Evolutionary conservation across 2,888 invertebrate species (phyloP), one percentile per base, ranked within the genome.

Genomic region (Sepioteuthis lessoniana): DNA sequence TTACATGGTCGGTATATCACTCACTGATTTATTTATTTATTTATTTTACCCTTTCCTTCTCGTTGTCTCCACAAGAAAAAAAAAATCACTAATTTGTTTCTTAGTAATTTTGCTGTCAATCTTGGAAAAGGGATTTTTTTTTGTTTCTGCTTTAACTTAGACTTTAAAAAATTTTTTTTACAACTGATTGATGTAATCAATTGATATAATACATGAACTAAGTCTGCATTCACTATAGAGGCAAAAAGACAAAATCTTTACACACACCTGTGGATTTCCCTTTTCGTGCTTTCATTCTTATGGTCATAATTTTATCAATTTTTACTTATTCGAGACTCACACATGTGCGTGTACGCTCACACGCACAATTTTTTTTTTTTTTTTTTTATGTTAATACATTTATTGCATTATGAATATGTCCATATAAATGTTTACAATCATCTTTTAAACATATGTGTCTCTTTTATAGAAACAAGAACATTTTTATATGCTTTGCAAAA

Each of bases 1-100:
- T 76, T 96, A 96, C 94, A 96, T 96, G 96, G 96, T 96, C 95
- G 50, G 96, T 96, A 94, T 94, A 35, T 50, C 5, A 50, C 19
- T 60, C 31, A 60, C 60, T 60, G 25, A 60, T 35, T 76, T 0
- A 13, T 46, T 91, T 19, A 13, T 35, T 21, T 76, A 10, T 76
- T 31, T n/a, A 7, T 76, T 31, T 76, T 31, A 31, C 60, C 8
- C 76, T 76, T n/a, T 76, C n/a, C 19, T 16, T 16, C n/a, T 76
- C 10, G 31, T n/a, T n/a, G 0, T 10, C n/a, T 13, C 76, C 4
- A 55, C 25, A 25, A 55, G 16, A 47, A 47, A 19, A 47, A 47
- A 47, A 16, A 42, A 42, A 42, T 42, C 7, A 42, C 42, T 7
- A 42, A 42, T 5, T 42, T 42, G 3, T 47, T 55, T 55, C 55